A percentile compares a stretch with the other conserved stretches of the same genome.
phyloP scores from a whole-genome alignment of 2,113 vertebrate genomes.

The Propithecus coquereli region DNA sequence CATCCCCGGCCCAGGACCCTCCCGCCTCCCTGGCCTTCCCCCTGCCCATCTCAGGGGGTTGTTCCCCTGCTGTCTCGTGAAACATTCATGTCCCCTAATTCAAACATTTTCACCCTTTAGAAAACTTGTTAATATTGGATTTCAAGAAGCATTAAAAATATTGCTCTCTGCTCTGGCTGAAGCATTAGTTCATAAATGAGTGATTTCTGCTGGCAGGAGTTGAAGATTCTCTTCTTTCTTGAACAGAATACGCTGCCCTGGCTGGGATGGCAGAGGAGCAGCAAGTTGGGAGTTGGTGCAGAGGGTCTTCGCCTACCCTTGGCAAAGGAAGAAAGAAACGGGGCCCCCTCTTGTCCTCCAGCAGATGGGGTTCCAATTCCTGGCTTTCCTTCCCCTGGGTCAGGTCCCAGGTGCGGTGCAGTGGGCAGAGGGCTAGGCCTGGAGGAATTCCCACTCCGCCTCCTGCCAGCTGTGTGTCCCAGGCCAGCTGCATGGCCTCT shows the following conservation, averaged over 20 bases:
- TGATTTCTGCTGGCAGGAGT: conserved; percentile 33
- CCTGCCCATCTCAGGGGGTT: neutral
- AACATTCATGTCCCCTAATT: conserved; percentile 62
- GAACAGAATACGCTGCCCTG: neutral
- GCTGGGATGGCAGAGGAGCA: neutral
- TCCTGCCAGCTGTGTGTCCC: neutral
- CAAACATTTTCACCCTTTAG: conserved; percentile 66
- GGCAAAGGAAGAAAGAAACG: neutral
- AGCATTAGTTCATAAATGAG: conserved; percentile 52
- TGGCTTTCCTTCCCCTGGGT: neutral
- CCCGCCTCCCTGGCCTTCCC: neutral
- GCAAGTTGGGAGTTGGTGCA: neutral
- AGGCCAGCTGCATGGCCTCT: neutral
- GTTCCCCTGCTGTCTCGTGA: neutral
- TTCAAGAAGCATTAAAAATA: conserved; percentile 51
- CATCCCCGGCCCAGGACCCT: neutral
- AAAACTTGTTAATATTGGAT: conserved; percentile 63
- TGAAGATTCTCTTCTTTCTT: neutral
- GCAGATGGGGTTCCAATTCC: neutral
- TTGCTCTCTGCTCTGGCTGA: neutral
- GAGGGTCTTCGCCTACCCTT: neutral
- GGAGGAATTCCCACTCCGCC: neutral
- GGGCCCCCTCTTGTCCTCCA: too few species aligned
- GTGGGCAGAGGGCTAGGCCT: neutral
- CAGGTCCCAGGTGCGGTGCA: neutral